Evolutionary conservation across 1,140 invertebrate species (phyloP).

Genomic region (Drosophila rhopaloa): DNA sequence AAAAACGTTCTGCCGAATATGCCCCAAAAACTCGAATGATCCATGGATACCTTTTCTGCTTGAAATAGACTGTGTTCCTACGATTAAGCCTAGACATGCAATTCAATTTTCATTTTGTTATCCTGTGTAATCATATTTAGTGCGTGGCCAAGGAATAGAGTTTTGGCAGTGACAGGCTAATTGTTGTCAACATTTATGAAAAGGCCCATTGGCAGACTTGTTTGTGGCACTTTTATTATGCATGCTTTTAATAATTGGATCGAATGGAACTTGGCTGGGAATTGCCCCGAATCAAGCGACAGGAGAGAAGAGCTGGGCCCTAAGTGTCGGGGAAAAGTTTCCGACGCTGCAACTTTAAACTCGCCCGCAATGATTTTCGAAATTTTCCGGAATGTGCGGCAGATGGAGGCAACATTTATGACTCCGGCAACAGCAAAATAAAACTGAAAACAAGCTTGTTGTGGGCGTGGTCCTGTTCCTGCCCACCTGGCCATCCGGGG

Average conservation of each 20-base stretch:
- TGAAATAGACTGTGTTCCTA: background rate
- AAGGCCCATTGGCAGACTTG: background rate
- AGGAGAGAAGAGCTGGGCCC: background rate
- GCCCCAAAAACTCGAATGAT: no score
- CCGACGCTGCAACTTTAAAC: conserved; percentile 23
- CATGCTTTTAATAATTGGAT: conserved; percentile 50
- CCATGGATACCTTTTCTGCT: no score
- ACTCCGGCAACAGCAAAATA: conserved; percentile 24
- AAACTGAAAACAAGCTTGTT: conserved; percentile 22
- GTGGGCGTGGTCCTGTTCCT: conserved; percentile 7
- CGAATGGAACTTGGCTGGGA: conserved; percentile 13
- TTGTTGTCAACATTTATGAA: conserved; percentile 14
- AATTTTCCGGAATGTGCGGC: conserved; percentile 30
- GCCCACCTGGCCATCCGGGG: conserved; percentile 4
- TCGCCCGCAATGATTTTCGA: conserved; percentile 33
- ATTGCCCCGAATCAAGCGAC: background rate
- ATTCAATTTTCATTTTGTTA: background rate
- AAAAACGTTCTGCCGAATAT: no score
- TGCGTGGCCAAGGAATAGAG: conserved; percentile 26
- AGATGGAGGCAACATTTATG: conserved; percentile 36
- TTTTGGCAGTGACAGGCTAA: conserved; percentile 28
- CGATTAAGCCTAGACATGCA: background rate
- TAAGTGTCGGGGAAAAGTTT: conserved; percentile 24
- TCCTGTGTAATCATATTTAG: conserved; percentile 32
- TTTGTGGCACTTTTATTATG: conserved; percentile 60